Base-by-base conservation (phyloP, 2,888 invertebrate species). In the Euzetes globulus region DNA sequence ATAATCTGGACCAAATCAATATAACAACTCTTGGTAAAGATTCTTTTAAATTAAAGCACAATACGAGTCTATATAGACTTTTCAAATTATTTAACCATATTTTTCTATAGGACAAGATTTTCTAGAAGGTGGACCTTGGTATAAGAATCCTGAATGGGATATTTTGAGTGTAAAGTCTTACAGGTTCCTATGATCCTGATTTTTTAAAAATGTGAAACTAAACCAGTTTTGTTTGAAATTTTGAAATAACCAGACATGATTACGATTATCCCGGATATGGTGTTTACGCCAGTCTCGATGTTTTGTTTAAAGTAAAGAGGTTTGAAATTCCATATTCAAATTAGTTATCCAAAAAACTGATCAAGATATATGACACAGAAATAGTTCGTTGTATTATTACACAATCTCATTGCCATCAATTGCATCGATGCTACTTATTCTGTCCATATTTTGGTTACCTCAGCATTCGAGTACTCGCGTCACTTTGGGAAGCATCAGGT, bases 1-100 rank as follows among this genome's bases (percentile, higher is more conserved):
- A 73, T 45, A 58, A 73, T 41, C 25, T 33, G 33, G n/a, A 63
- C 22, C 37, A 73, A 45, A 63, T 73, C 19, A 73, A 73, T 63
- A 29, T 73, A 11, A 73, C 73, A 15, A 73, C 73, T 22, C 22
- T 45, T 15, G 70, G 70, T 70, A 9, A 41, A 13, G 7, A 41
- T 7, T 33, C 5, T 6, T n/a, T 33, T 33, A 33, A 6, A 33
- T 33, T 7, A 41, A 41, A 41, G 11, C 13, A 33, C 33, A 33
- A 33, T 33, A 33, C 5, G 9, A 33, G n/a, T n/a, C n/a, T n/a
- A n/a, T n/a, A n/a, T n/a, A n/a, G n/a, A n/a, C n/a, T n/a, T n/a
- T n/a, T n/a, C n/a, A n/a, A n/a, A n/a, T n/a, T n/a, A n/a, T n/a
- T n/a, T n/a, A n/a, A n/a, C n/a, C n/a, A n/a, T n/a, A n/a, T n/a